A percentile compares a stretch with the other conserved stretches of the same genome.
These are phyloP conservation scores for Sorex fumeus DNA, from an alignment of 2,113 vertebrate genomes.

Conservation along the genomic window DNA sequence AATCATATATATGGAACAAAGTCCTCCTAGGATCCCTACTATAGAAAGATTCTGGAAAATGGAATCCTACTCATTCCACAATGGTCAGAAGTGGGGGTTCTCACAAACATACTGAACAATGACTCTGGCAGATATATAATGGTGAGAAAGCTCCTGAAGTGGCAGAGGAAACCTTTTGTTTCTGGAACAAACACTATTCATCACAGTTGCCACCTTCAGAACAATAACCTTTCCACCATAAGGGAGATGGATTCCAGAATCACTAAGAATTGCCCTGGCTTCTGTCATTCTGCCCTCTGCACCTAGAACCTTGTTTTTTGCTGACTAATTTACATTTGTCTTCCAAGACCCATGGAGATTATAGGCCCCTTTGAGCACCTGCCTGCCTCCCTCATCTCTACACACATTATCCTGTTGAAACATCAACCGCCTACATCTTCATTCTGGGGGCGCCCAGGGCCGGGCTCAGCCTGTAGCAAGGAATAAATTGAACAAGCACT, in stretches of 20 bases:
- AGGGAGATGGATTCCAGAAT: not conserved
- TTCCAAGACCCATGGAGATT: not conserved
- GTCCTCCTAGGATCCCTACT: conserved; percentile 5
- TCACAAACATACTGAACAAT: not conserved
- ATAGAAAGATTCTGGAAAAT: not conserved
- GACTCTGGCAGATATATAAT: not conserved
- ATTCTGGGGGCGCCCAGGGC: not conserved
- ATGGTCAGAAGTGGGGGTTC: conserved; percentile 7
- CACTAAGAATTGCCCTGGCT: not conserved
- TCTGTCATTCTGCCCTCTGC: not conserved
- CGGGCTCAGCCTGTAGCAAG: not conserved
- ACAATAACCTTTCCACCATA: too few relatives aligned
- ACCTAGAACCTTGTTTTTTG: not conserved
- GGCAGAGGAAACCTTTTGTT: not conserved
- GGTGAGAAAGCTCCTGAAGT: not conserved
- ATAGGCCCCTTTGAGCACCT: not conserved
- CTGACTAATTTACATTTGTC: not conserved
- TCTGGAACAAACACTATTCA: conserved; percentile 4
- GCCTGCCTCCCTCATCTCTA: not conserved
- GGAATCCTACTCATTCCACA: not conserved
- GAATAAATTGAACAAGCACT: not conserved
- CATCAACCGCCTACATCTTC: rapidly evolving
- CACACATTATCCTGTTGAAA: not conserved
- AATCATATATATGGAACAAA: not conserved
- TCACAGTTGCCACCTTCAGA: not conserved